These are phyloP conservation scores for Empidonax traillii DNA, from an alignment of 2,113 vertebrate species.

Conservation along the genomic window DNA sequence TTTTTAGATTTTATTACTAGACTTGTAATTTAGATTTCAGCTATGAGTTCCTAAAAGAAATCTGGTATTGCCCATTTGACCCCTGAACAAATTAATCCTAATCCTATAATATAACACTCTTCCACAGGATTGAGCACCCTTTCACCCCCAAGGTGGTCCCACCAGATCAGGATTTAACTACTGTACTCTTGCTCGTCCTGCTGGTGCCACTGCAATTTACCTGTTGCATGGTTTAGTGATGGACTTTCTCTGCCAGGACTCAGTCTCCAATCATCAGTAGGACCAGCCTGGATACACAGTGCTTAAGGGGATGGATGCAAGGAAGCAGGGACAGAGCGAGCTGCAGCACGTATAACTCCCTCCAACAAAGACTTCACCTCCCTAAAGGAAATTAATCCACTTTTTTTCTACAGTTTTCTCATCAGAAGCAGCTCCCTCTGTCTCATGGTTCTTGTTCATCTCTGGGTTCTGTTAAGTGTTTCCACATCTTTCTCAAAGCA, in stretches of 20 bases:
- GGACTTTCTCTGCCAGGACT: background rate
- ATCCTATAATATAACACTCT: constrained; percentile 8
- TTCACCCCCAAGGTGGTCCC: background rate
- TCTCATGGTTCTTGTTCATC: background rate
- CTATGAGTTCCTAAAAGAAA: background rate
- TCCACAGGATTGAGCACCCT: background rate
- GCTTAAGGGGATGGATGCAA: accelerated
- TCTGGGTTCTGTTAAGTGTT: background rate
- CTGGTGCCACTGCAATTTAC: background rate
- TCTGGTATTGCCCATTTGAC: constrained; percentile 18
- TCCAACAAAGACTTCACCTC: background rate
- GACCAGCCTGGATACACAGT: background rate
- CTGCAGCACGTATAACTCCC: background rate
- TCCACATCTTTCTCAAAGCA: background rate
- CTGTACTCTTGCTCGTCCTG: background rate
- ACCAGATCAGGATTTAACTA: background rate
- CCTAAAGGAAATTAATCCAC: background rate
- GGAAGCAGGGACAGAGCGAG: background rate
- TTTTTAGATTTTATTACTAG: background rate
- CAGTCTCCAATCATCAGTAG: background rate
- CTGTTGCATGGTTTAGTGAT: background rate
- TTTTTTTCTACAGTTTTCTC: background rate
- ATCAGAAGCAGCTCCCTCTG: background rate
- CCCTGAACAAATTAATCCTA: background rate
- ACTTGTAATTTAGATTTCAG: background rate